Evolutionary conservation across 1,140 invertebrate species (phyloP).

Genomic region (Drosophila parvula): DNA sequence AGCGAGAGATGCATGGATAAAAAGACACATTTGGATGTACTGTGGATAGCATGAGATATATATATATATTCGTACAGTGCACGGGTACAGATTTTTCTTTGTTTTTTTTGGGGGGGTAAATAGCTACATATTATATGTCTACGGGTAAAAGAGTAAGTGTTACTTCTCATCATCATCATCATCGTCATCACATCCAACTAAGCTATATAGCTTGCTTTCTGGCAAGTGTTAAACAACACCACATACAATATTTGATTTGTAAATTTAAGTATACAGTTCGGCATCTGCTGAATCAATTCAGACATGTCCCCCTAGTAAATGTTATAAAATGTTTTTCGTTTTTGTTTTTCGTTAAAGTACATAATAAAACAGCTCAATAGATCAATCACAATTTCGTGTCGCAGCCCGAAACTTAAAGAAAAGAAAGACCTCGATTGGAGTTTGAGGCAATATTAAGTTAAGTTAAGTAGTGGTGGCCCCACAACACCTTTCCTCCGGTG

Average conservation of each 20-base stretch:
- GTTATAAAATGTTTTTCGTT: slow-evolving; percentile 8
- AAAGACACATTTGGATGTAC: slow-evolving; percentile 11
- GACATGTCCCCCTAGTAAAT: slow-evolving; percentile 9
- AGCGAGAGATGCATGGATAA: slow-evolving; percentile 8
- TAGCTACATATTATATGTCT: neutral
- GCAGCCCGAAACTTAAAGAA: slow-evolving; percentile 31
- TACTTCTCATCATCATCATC: neutral
- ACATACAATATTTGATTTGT: slow-evolving; percentile 7
- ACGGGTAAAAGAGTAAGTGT: neutral
- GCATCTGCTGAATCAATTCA: neutral
- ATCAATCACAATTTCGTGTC: slow-evolving; percentile 68
- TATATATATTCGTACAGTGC: slow-evolving; percentile 8
- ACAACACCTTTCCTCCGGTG: neutral
- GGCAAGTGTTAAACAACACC: slow-evolving; percentile 2
- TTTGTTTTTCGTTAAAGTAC: slow-evolving; percentile 49
- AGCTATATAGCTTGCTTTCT: neutral
- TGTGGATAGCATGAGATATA: slow-evolving; percentile 4
- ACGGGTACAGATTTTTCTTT: neutral
- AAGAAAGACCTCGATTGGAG: slow-evolving; percentile 5
- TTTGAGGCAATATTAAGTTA: slow-evolving; percentile 14
- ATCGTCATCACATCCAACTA: slow-evolving; percentile 9
- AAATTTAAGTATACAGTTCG: slow-evolving; percentile 31
- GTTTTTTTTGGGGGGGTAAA: neutral
- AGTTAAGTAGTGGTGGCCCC: slow-evolving; percentile 10
- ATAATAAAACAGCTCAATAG: slow-evolving; percentile 60